These are phyloP conservation scores for Colius striatus DNA, from an alignment of 2,113 vertebrate genomes.

Conservation along the genomic window DNA sequence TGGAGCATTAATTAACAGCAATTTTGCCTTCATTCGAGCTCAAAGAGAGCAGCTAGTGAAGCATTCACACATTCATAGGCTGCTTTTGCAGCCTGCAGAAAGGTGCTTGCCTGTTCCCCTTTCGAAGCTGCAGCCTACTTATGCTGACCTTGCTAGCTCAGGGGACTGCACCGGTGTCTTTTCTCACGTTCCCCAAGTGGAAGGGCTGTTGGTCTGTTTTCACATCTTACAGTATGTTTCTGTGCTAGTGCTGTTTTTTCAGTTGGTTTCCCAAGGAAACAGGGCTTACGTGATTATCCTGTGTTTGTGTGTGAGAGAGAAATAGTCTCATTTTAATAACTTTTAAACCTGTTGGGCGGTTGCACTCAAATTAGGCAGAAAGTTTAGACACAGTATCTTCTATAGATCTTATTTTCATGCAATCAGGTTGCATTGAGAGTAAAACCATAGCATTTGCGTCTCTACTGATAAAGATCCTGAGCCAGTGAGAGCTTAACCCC, in stretches of 20 bases:
- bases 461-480: not conserved
- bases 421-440: not conserved
- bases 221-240: not conserved
- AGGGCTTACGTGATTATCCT: not conserved
- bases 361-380: not conserved
- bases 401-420: not conserved
- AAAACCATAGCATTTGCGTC: not conserved
- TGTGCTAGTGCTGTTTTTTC: not conserved
- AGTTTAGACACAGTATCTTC: not conserved
- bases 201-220: not conserved
- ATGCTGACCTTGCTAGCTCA: not conserved
- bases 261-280: conserved; percentile 38
- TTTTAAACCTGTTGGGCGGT: not conserved
- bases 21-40: not conserved
- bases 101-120: not conserved
- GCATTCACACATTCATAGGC: not conserved
- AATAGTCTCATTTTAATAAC: not conserved
- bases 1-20: conserved; percentile 26
- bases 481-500: not conserved
- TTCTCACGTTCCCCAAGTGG: not conserved
- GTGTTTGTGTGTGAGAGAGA: not conserved
- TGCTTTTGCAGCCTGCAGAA: not conserved
- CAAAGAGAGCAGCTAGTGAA: not conserved
- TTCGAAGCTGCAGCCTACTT: not conserved
- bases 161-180: not conserved